Evolutionary conservation across 2,888 invertebrate genomes (phyloP), one percentile per base, ranked within the genome.

Genomic region (Agonopterix heracliana): DNA sequence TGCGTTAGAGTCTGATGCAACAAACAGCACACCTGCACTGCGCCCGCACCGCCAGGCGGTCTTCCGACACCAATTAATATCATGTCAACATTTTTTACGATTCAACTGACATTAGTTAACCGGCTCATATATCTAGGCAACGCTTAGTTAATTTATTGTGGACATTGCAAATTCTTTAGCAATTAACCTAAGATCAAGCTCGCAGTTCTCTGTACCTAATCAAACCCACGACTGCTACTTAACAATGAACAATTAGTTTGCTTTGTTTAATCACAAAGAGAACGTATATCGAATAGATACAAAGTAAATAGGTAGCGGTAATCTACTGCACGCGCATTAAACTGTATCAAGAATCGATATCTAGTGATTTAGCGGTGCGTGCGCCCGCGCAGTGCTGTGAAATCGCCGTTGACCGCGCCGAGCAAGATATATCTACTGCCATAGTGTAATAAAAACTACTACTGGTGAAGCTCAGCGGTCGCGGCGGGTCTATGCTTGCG

Each of bases 31-130:
- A 80, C 81, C 70, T 68, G 76, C 68, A 61, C 26, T 60, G 67
- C 74, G 79, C 65, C 75, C 63, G 57, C 51, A 60, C 63, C 65
- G 84, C 80, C 83, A 78, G 71, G 79, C 83, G 63, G 80, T 82
- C 83, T 82, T 81, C 73, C 61, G 58, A 58, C 60, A 60, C 62
- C 76, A 69, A 81, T 79, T 79, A 80, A 75, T 75, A 66, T 72
- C 68, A 61, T 56, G 68, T 71, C 68, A 74, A 71, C 72, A 74
- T 78, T 68, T 64, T 68, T 68, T 66, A 63, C 56, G 51, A 64
- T 63, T 67, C 58, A 64, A 65, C 58, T 52, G 53, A 51, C 54
- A 59, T 59, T 50, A 56, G 46, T 45, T 51, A 48, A 48, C 40
- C 42, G n/a, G 35, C 11, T 36, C 26, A 45, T 5, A 47, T 41